Conservation (phyloP, 2,797 vertebrate genomes). For the Leptatherina wallacei region DNA sequence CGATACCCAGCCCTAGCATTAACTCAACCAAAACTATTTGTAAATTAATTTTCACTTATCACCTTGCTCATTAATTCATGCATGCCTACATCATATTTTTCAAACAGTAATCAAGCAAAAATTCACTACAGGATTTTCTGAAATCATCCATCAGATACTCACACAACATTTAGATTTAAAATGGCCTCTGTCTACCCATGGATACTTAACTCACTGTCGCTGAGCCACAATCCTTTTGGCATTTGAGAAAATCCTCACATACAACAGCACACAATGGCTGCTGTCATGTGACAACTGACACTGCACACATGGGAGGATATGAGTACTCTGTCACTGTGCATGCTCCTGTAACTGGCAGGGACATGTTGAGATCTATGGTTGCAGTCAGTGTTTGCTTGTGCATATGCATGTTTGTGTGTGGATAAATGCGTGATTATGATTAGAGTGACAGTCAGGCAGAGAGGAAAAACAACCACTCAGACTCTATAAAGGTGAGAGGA, state of each 20-base stretch:
- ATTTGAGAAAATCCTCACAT: constrained; percentile 50
- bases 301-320: constrained; percentile 43
- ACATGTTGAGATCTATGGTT: constrained; percentile 35
- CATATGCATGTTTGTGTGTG: constrained; percentile 18
- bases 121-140: neutral
- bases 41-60: neutral
- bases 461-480: constrained; percentile 20
- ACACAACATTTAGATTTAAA: constrained; percentile 15
- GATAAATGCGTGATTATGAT: constrained; percentile 10
- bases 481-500: constrained; percentile 45
- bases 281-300: constrained; percentile 52
- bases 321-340: constrained; percentile 19
- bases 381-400: constrained; percentile 24
- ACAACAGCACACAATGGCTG: constrained; percentile 48
- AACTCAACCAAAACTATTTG: neutral
- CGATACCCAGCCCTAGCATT: too few relatives aligned
- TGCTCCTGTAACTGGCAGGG: constrained; percentile 36
- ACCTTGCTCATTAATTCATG: neutral
- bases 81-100: neutral
- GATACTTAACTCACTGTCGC: constrained; percentile 45
- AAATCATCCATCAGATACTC: neutral
- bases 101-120: neutral
- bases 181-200: constrained; percentile 20
- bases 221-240: constrained; percentile 54
- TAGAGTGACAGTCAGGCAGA: constrained; percentile 29